Base-by-base conservation (phyloP, 1,140 invertebrate genomes). In the Helicoverpa zea region DNA sequence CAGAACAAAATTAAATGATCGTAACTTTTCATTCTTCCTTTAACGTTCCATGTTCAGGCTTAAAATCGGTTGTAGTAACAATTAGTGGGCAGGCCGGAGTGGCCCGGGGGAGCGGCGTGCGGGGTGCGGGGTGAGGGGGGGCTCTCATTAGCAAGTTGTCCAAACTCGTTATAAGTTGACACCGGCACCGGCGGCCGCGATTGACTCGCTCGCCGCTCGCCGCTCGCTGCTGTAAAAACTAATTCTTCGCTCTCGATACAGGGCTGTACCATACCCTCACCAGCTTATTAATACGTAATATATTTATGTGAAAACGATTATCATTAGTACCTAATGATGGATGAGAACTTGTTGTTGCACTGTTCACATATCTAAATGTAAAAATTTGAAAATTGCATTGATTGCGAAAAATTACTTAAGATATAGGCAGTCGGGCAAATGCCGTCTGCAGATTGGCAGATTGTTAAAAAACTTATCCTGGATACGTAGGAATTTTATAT, bases 131-230 rank as follows among this genome's bases (percentile, higher is more conserved):
- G 9, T 18, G 3, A 3, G 10, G 30, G 13, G 11, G 47, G 73
- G 79, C 85, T 87, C 90, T 92, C 90, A 92, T 92, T 92, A 92
- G 91, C 88, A 84, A 90, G 81, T 90, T 90, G 91, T 90, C 89
- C 87, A 90, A 90, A 90, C 89, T 92, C 89, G 89, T 92, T 91
- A 91, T 89, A 90, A 90, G 81, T 90, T 89, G 87, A 86, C 84
- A 88, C 83, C 79, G 82, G 82, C 85, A 63, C 47, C 59, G 66
- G 74, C 16, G 16, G 58, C 58, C 58, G 58, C 70, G 63, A 73
- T 78, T 66, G 78, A 79, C 72, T 77, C 59, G 54, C 58, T 52
- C 72, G 77, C 66, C 59, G 54, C 58, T 52, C 72, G 77, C 66
- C 56, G 58, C 56, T 51, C 58, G 29, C 23, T 66, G 59, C 59